These are phyloP conservation scores for Pegoplata infirma DNA, from an alignment of 2,888 invertebrate species.

Conservation along the genomic window DNA sequence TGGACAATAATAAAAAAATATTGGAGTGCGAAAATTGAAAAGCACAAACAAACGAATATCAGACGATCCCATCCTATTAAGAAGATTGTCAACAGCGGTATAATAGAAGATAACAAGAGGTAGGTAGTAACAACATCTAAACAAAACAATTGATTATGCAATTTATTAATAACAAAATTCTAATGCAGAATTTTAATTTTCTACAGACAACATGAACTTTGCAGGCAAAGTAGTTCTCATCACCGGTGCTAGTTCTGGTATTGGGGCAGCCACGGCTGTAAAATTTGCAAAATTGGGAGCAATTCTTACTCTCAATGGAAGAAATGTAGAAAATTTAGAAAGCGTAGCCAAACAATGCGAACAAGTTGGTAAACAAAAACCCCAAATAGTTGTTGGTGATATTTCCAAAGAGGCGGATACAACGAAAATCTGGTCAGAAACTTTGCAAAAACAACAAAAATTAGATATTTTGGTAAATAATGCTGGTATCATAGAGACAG, in stretches of 20 bases:
- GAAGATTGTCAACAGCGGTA: not conserved
- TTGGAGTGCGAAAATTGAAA: not conserved
- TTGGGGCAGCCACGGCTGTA: conserved; percentile 84
- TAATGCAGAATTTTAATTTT: not conserved
- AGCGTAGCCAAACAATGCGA: conserved; percentile 80
- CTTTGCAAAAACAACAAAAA: conserved; percentile 83
- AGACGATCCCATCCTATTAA: not conserved
- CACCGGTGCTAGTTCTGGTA: conserved; percentile 87
- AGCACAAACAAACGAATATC: not conserved
- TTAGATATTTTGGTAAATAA: conserved; percentile 90
- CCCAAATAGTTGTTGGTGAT: conserved; percentile 82
- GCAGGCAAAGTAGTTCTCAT: conserved; percentile 79
- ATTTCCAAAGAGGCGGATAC: conserved; percentile 81
- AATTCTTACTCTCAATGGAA: conserved; percentile 82
- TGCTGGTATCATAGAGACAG: conserved; percentile 90
- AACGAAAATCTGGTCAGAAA: conserved; percentile 82
- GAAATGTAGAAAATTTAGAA: conserved; percentile 84
- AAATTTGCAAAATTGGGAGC: conserved; percentile 84
- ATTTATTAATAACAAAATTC: conserved; percentile 11
- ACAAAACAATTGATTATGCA: conserved; percentile 43
- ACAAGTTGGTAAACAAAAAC: conserved; percentile 78
- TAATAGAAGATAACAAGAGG: not conserved
- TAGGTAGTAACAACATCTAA: too few relatives aligned
- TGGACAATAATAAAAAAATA: not conserved
- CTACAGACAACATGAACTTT: conserved; percentile 67